These are phyloP conservation scores for Zoanthus sansibaricus DNA, from an alignment of 92 coral and sea anemone species.

Conservation along the genomic window DNA sequence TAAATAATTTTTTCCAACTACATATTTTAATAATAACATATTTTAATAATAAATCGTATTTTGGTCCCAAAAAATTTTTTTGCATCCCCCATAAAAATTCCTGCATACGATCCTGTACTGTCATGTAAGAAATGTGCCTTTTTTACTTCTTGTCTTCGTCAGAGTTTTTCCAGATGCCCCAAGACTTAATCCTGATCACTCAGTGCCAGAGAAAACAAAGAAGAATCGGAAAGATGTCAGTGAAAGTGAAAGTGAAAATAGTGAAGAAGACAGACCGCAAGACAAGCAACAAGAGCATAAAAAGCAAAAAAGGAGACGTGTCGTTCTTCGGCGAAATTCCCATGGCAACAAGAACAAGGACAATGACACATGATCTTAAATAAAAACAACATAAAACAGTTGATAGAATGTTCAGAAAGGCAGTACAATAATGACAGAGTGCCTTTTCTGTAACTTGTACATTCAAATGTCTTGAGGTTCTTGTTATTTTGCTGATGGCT, in stretches of 20 bases:
- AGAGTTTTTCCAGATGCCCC: constrained; percentile 94
- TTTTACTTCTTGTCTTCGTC: background rate
- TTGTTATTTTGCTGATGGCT: background rate
- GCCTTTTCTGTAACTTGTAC: background rate
- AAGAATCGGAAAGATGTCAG: constrained; percentile 8
- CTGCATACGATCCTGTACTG: too few species aligned
- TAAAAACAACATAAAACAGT: background rate
- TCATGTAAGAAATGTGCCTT: too few species aligned
- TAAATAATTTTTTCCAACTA: too few species aligned
- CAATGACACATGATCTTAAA: background rate
- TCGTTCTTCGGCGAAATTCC: constrained; percentile 78
- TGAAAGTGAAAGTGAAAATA: constrained; percentile 35
- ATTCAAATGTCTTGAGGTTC: background rate
- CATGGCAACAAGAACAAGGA: background rate
- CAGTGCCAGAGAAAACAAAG: constrained; percentile 16
- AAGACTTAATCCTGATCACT: constrained; percentile 72
- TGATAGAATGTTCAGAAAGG: background rate
- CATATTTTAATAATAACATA: too few species aligned
- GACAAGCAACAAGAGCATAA: constrained; percentile 50
- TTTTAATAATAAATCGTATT: too few species aligned
- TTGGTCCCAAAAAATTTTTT: too few species aligned
- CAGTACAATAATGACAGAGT: background rate
- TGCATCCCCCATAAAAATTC: too few species aligned
- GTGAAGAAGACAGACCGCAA: constrained; percentile 52
- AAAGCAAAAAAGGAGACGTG: constrained; percentile 72